Base-by-base conservation (phyloP, 2,888 invertebrate genomes). In the Euzetes globulus region DNA sequence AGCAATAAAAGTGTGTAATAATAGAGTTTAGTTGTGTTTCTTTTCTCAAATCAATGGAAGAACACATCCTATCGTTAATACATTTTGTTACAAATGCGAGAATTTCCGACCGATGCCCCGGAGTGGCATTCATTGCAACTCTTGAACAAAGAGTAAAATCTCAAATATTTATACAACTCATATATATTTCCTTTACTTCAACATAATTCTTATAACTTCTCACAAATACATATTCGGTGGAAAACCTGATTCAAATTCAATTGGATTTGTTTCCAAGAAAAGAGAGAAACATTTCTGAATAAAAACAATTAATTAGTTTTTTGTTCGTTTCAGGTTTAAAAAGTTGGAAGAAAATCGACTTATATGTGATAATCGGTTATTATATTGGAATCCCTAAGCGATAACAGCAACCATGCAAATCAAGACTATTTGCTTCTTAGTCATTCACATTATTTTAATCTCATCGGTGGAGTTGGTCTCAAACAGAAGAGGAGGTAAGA, bases 401-500 rank as follows among this genome's bases (percentile, higher is more conserved):
- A 55, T 19, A 19, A 55, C 55, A 55, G 55, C 27, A 17, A 27
- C 11, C 41, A 68, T 68, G 68, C 68, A 37, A 11, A 68, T n/a
- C 37, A 68, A 68, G n/a, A 68, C 19, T 37, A 19, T 68, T 37
- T 68, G 41, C 41, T 22, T 68, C 37, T 68, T 68, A 19, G 37
- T 41, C 41, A 68, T 68, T 11, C 68, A 68, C 17, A 13, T 60
- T 4, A n/a, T 27, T 37, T 13, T 68, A n/a, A 41, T 41, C 37
- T 68, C 68, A 15, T 17, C 41, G n/a, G 22, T 68, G 6, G 37
- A 29, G 22, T 41, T 68, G 41, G 68, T 68, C 19, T 68, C 68
- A 37, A 33, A 41, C 13, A 68, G 41, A 68, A 68, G 68, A 41
- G 68, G 68, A 68, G 68, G 68, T 68, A 68, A 68, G 68, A 63